Evolutionary conservation across 2,888 invertebrate species (phyloP), one percentile per base, ranked within the genome.

Genomic region (Byasa hedistus): DNA sequence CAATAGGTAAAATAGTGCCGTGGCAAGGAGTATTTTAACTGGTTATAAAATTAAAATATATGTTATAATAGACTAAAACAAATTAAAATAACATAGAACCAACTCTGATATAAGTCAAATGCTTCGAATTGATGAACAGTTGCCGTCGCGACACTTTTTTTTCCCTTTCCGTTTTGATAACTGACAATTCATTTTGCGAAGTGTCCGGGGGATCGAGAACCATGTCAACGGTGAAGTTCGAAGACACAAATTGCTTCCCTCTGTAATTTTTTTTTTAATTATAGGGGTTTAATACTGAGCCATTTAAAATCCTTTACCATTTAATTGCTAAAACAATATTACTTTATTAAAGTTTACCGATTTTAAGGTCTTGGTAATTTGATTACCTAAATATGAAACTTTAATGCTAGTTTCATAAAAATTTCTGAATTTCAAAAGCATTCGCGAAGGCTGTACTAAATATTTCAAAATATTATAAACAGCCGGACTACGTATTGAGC

Each of bases 221-320:
- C 21, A 63, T 66, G 61, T 62, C 66, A 58, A 66, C 52, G 21
- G 36, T 58, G 44, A 54, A 62, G 61, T 66, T 62, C 57, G 61
- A 23, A 61, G 57, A 66, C 55, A 59, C 63, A 66, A 63, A 66
- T 66, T 66, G 66, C 62, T 63, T 66, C 59, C 44, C 62, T 54
- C 52, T 52, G 27, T 60, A 27, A 23, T 63, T 39, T n/a, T 32
- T 52, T 57, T 52, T 66, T 57, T 57, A 44, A 22, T 61, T 66
- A 54, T 57, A 58, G 54, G 62, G 58, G 21, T 57, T 63, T 59
- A 48, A 22, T 44, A 21, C 15, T 58, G 61, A 58, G 58, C 57
- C 59, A 19, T 59, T 66, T 55, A 66, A 66, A 58, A 66, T 48
- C n/a, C 5, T 19, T 48, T 27, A 3, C 27, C 3, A 27, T 27